Base-by-base conservation (phyloP, 1,140 invertebrate species). In the Euwallacea similis region DNA sequence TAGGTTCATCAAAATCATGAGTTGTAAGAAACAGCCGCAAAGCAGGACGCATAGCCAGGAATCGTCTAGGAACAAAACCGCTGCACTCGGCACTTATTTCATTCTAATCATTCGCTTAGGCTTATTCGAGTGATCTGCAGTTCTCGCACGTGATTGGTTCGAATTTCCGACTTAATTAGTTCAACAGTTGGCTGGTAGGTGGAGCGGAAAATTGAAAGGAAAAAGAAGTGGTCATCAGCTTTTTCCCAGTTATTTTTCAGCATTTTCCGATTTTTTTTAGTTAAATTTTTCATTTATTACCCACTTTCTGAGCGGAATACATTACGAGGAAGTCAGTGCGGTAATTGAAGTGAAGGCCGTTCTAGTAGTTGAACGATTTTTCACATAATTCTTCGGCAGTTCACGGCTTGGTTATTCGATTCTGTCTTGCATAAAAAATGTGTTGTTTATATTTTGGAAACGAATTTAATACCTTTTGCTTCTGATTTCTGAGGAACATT, bases 141-240 rank as follows among this genome's bases (percentile, higher is more conserved):
- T 50, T 50, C 46, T 50, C 2, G 13, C 0, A 11, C 11, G 11
- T 7, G 10, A 61, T 61, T 61, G 59, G 59, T 42, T 11, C 8
- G 7, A 56, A 61, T 16, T 43, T 10, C 7, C 4, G 33, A 15
- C 13, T 13, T 69, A 69, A 76, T 76, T 76, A 76, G 74, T 76
- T 76, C 74, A 76, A 76, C 74, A 76, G 74, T 74, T 76, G 74
- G 69, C 72, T 67, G 62, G 69, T 68, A 74, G 74, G 74, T 76
- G 74, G 74, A 73, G 74, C 66, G 64, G 44, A 59, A 66, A 69
- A 16, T 59, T 9, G 33, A 65, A 65, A 50, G 41, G 53, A 13
- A 58, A 58, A 56, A 66, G 43, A 65, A 65, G 63, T 65, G 63
- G 42, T 55, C 41, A 53, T 66, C 9, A 7, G 33, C 10, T 15